Base-by-base conservation (phyloP, 1,140 invertebrate species). In the Monomorium pharaonis region DNA sequence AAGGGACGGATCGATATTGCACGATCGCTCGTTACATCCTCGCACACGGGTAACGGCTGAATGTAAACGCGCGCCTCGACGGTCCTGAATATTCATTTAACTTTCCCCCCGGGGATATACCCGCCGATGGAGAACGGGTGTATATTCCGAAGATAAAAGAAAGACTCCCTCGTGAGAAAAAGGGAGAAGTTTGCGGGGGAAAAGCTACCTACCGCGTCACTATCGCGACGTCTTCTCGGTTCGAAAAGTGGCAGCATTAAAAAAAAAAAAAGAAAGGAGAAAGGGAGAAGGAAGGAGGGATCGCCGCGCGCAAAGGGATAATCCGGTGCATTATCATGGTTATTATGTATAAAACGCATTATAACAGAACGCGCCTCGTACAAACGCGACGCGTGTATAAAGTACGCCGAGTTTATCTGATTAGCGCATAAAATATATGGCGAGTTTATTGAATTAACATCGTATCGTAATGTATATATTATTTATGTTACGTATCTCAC, bases 41-140 rank as follows among this genome's bases (percentile, higher is more conserved):
- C 30, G 81, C 69, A 49, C 56, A 63, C 81, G 58, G 58, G 65
- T 44, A 72, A n/a, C 62, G 21, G 65, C 58, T 76, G 70, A 62
- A 84, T 76, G 70, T 76, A 76, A 74, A 84, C 72, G 58, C 72
- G 58, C 27, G 69, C 54, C 44, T 60, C 54, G 70, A 84, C 56
- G 56, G 21, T 77, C 72, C 72, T 84, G 81, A 77, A 84, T 77
- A 77, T 84, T 84, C 81, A 84, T 84, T 84, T 84, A 84, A 84
- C 81, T 84, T 84, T 84, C 42, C 69, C 33, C 58, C 16, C 21
- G 44, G 67, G n/a, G 37, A 84, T 81, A 83, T 56, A 70, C 44
- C 58, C 44, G 60, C 77, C 62, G 63, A 83, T 74, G 67, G 51
- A 70, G 78, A n/a, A 81, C 65, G 78, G 44, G 37, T 33, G 37